Evolutionary conservation across 64 coral and sea anemone genomes (phyloP).

Genomic region (Platygyra sinensis): DNA sequence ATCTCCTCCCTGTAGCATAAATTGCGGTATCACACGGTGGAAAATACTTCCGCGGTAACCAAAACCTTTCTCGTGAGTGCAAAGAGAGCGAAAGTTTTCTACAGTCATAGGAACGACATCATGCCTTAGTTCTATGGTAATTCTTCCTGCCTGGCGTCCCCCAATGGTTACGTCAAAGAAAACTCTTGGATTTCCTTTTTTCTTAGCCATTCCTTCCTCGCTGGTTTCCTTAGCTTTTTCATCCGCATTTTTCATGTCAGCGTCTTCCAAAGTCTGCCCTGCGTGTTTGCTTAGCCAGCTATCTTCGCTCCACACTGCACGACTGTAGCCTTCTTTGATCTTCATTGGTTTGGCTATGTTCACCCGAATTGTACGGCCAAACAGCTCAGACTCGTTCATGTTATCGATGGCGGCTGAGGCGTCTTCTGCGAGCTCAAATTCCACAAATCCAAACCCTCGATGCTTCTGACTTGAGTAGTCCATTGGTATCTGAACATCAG

Average conservation of each 20-base stretch:
- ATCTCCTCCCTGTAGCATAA: constrained; percentile 97
- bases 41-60: constrained; percentile 90
- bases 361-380: constrained; percentile 95
- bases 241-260: constrained; percentile 53
- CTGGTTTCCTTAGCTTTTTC: constrained; percentile 43
- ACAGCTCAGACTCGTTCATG: constrained; percentile 99
- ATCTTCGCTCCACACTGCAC: constrained; percentile 98
- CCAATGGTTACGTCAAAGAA: constrained; percentile 91
- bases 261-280: constrained; percentile 74
- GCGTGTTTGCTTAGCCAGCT: constrained; percentile 90
- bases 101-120: constrained; percentile 98
- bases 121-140: constrained; percentile 86
- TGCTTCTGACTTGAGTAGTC: constrained; percentile 96
- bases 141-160: constrained; percentile 61
- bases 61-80: constrained; percentile 98
- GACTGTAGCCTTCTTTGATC: constrained; percentile 96
- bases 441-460: constrained; percentile 97
- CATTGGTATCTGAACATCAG: constrained; percentile 97
- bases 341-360: constrained; percentile 99
- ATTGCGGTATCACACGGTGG: constrained; percentile 96
- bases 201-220: constrained; percentile 45
- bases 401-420: constrained; percentile 94
- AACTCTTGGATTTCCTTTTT: constrained; percentile 89
- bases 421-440: constrained; percentile 97
- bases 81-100: constrained; percentile 96